A percentile compares a stretch with the other conserved stretches of the same genome.
Evolutionary conservation across 2,888 invertebrate genomes (phyloP).

Genomic region (Acrocyrtus sp.): DNA sequence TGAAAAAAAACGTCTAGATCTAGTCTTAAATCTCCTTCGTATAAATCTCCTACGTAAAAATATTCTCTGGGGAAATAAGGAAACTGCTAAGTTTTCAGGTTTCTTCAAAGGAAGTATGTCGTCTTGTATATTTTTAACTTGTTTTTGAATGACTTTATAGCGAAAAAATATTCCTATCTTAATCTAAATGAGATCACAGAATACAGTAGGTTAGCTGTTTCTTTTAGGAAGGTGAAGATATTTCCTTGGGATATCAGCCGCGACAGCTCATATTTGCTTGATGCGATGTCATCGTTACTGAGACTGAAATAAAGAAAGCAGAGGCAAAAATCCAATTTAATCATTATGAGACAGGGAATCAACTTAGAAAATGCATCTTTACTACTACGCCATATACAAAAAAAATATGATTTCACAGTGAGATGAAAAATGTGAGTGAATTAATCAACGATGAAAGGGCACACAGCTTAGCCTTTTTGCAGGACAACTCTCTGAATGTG

Average conservation of each 20-base stretch:
- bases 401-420: not conserved
- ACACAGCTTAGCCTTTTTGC: not conserved
- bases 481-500: not conserved
- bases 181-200: constrained; percentile 42
- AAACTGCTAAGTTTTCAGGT: not conserved
- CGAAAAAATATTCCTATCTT: not conserved
- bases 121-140: not conserved
- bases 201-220: constrained; percentile 18
- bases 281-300: constrained; percentile 45
- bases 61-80: not conserved
- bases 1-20: not conserved
- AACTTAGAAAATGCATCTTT: not conserved
- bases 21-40: not conserved
- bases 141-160: not conserved
- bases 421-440: not conserved
- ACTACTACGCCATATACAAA: not conserved
- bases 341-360: too few species aligned
- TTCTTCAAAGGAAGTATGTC: not conserved
- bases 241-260: constrained; percentile 22
- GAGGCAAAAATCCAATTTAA: too few species aligned
- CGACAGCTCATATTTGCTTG: constrained; percentile 31
- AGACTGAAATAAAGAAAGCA: constrained; percentile 37
- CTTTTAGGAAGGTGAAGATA: not conserved
- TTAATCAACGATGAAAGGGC: not conserved
- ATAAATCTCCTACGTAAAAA: not conserved